phyloP scores from a whole-genome alignment of 2,888 invertebrate species.

The Aethes cnicana region DNA sequence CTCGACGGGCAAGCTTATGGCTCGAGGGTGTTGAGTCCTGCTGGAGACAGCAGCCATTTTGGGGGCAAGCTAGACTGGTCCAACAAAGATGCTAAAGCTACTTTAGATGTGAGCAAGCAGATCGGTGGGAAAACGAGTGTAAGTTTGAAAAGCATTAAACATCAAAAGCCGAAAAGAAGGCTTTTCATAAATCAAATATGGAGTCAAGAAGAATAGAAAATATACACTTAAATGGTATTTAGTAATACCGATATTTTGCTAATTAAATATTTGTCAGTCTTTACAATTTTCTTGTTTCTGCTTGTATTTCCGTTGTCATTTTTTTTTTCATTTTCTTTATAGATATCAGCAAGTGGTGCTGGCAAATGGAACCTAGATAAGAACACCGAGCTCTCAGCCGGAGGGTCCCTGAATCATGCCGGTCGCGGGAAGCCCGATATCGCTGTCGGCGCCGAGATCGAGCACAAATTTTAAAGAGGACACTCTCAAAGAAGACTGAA shows the following conservation, averaged over 20 bases:
- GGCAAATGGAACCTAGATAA: slow-evolving; percentile 53
- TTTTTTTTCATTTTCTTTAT: slow-evolving; percentile 16
- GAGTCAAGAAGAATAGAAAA: too few relatives aligned
- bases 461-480: slow-evolving; percentile 36
- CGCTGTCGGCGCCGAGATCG: slow-evolving; percentile 44
- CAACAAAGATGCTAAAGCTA: slow-evolving; percentile 32
- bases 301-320: too few relatives aligned
- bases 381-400: slow-evolving; percentile 47
- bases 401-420: slow-evolving; percentile 44
- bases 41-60: slow-evolving; percentile 32
- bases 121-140: slow-evolving; percentile 33
- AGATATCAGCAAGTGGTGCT: slow-evolving; percentile 47
- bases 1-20: slow-evolving; percentile 34
- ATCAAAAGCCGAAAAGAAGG: too few relatives aligned
- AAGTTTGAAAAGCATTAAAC: slow-evolving; percentile 1
- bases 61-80: slow-evolving; percentile 29
- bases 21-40: slow-evolving; percentile 30
- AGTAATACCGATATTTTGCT: too few relatives aligned
- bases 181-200: too few relatives aligned
- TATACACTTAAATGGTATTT: too few relatives aligned
- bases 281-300: too few relatives aligned
- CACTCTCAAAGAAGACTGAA: not conserved
- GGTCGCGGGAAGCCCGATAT: slow-evolving; percentile 47
- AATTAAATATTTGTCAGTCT: too few relatives aligned
- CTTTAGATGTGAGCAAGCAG: slow-evolving; percentile 34